Base-by-base conservation (phyloP, 2,797 vertebrate species). In the Phataginus tetradactyla region DNA sequence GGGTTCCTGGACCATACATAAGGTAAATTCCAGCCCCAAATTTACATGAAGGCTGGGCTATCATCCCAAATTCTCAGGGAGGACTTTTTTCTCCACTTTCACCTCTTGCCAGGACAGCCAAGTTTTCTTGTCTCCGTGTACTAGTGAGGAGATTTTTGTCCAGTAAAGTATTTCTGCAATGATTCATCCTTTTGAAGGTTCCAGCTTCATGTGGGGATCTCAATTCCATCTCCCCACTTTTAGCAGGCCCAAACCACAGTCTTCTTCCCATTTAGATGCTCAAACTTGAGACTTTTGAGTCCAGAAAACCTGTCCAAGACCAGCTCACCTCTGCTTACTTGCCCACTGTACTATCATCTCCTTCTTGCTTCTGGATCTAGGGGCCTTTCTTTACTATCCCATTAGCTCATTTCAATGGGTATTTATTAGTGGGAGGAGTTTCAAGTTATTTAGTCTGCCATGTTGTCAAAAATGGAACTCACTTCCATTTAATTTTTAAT, bases 391-490 rank as follows among this genome's bases (percentile, higher is more conserved):
- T 74, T 88, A 9, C 61, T 53, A 7, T 55, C 68, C 63, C 18
- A 7, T 77, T 68, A 85, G 34, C 32, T 72, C 45, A 21, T n/a
- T 90, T 85, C 83, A 64, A 8, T 53, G 45, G 11, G 9, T 69
- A 42, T 72, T 80, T 57, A 55, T 45, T 93, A 45, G 79, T 37
- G 57, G 45, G 81, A 81, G 34, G 61, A 29, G 55, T 90, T 64
- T 93, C n/a, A 75, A 39, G 32, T 96, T 80, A 88, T 45, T 64
- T 92, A 45, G 29, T 90, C 45, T 39, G 23, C 85, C 45, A 49
- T 86, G 68, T 32, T 95, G 42, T 86, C 93, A 94, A 49, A 90
- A 94, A 84, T 69, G 18, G 59, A 96, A 83, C 37, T 79, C 45
- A 7, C 45, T 90, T 93, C 93, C 66, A 75, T 37, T 94, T 96